A percentile compares a stretch with the other conserved stretches of the same genome.
Evolutionary conservation across 2,797 vertebrate genomes (phyloP).

Genomic region (Mico argentatus): DNA sequence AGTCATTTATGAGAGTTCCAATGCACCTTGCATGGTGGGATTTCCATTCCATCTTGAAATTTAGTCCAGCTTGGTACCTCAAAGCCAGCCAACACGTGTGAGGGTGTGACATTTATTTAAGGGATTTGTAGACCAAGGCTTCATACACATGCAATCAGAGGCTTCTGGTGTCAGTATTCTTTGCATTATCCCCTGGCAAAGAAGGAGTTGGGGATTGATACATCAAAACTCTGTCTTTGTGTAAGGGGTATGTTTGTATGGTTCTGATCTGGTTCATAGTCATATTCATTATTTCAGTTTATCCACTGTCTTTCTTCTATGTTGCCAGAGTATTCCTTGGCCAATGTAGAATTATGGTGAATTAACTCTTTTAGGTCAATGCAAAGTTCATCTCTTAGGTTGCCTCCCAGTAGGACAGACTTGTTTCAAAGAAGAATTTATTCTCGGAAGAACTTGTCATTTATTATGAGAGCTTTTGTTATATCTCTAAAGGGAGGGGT

Average conservation of each 20-base stretch:
- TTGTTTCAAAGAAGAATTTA: constrained; percentile 24
- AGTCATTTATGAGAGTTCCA: constrained; percentile 79
- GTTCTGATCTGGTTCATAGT: constrained; percentile 57
- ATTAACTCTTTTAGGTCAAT: constrained; percentile 39
- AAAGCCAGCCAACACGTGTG: constrained; percentile 80
- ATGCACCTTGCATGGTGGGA: constrained; percentile 76
- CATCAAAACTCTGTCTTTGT: constrained; percentile 62
- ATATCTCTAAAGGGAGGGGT: neutral
- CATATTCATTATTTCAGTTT: constrained; percentile 43
- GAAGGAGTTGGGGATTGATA: constrained; percentile 26
- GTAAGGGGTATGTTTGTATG: constrained; percentile 39
- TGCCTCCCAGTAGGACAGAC: neutral
- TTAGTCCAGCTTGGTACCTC: constrained; percentile 77
- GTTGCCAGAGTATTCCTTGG: constrained; percentile 13
- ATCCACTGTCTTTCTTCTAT: constrained; percentile 49
- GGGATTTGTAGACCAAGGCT: constrained; percentile 61
- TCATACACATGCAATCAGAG: constrained; percentile 69
- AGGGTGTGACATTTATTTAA: constrained; percentile 78
- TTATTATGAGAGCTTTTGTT: neutral
- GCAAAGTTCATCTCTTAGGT: constrained; percentile 18
- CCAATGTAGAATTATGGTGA: constrained; percentile 45
- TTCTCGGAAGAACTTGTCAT: neutral
- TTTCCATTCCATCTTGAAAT: constrained; percentile 71
- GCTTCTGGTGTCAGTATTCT: constrained; percentile 63
- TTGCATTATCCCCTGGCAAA: constrained; percentile 70